phyloP scores from a whole-genome alignment of 2,113 vertebrate genomes.

The Urocynchramus pylzowi region DNA sequence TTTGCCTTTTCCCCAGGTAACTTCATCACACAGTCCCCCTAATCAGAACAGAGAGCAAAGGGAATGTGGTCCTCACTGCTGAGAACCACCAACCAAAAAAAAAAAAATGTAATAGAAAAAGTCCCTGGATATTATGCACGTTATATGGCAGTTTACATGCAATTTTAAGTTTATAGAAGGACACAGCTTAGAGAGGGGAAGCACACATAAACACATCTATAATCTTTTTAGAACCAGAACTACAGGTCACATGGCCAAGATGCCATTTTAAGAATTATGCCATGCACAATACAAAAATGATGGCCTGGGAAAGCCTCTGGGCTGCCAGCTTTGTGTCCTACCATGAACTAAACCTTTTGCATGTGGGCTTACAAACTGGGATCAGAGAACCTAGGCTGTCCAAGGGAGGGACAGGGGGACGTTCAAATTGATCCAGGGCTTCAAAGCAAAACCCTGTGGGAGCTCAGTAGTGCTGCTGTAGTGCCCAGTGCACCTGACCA shows the following conservation, averaged over 20 bases:
- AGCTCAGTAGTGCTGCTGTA: rapidly evolving
- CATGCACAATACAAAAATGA: neutral
- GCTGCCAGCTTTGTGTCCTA: neutral
- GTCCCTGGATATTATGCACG: neutral
- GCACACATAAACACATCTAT: neutral
- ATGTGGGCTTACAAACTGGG: neutral
- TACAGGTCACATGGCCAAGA: neutral
- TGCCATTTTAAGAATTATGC: neutral
- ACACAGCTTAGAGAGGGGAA: rapidly evolving
- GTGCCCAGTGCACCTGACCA: neutral
- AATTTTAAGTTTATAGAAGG: neutral
- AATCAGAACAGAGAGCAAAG: neutral
- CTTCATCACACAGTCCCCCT: neutral
- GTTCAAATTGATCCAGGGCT: neutral
- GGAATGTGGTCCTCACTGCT: neutral
- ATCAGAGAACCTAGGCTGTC: neutral
- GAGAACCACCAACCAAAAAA: neutral
- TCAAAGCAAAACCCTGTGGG: neutral
- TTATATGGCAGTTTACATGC: neutral
- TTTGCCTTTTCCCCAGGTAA: neutral
- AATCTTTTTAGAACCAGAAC: neutral
- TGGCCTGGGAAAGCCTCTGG: neutral
- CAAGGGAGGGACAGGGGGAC: neutral
- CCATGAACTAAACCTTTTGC: neutral
- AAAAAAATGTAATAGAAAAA: neutral